phyloP scores from a whole-genome alignment of 2,113 vertebrate species.

The Heterotis niloticus region DNA sequence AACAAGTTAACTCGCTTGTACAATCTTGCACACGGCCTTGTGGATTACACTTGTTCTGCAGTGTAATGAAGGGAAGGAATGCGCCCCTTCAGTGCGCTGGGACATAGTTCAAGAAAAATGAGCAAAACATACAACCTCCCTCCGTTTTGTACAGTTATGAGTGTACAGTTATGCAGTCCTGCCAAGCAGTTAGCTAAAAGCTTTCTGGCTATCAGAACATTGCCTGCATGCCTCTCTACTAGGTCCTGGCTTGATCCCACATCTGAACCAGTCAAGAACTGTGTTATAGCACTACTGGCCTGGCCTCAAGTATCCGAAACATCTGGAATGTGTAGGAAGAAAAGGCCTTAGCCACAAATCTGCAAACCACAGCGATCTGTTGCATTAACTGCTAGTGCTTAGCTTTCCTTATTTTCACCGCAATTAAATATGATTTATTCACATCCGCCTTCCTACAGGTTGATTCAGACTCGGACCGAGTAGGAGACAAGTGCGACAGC shows the following conservation, averaged over 20 bases:
- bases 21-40: conserved; percentile 25
- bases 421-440: conserved; percentile 47
- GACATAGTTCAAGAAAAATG: conserved; percentile 26
- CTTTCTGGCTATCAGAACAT: conserved; percentile 43
- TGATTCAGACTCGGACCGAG: conserved; percentile 89
- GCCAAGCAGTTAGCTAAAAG: conserved; percentile 34
- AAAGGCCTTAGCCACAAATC: neutral
- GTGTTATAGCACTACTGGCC: neutral
- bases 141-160: conserved; percentile 31
- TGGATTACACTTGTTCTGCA: conserved; percentile 66
- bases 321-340: neutral
- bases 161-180: conserved; percentile 36
- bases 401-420: neutral
- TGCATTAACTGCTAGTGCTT: neutral
- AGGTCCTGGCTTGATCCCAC: too few relatives aligned
- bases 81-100: conserved; percentile 21
- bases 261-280: neutral
- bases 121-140: conserved; percentile 25
- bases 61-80: conserved; percentile 66
- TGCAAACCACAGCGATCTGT: neutral
- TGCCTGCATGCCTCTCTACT: conserved; percentile 38
- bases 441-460: conserved; percentile 61
- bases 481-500: conserved; percentile 92
- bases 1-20: conserved; percentile 9
- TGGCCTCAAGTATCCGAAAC: neutral